Percentiles rank a stretch among this genome's conserved stretches.
Conservation (phyloP, 2,113 vertebrate species). For the Syrrhaptes paradoxus region DNA sequence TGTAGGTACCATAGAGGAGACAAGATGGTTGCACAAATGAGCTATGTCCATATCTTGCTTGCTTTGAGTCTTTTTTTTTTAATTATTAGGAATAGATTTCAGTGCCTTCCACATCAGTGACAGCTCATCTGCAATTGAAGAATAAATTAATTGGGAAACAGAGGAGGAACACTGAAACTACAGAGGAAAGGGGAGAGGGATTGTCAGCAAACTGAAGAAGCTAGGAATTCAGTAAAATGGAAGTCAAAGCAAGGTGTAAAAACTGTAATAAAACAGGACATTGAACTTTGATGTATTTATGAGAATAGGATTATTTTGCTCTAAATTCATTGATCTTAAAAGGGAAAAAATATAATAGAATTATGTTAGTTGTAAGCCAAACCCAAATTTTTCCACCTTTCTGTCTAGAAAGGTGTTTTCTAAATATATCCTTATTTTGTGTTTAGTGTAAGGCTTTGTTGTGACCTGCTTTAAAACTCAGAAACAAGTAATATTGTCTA, state of each 20-base stretch:
- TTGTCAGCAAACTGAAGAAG: neutral
- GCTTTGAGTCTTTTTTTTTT: neutral
- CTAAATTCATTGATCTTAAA: neutral
- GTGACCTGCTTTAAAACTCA: neutral
- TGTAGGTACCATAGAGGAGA: neutral
- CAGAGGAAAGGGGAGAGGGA: neutral
- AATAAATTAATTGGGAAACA: neutral
- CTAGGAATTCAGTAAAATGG: neutral
- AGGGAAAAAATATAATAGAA: neutral
- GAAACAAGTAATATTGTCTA: neutral
- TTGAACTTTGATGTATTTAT: neutral
- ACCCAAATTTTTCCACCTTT: neutral
- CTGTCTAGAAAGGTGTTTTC: neutral
- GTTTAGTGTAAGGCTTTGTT: neutral
- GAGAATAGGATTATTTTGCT: neutral
- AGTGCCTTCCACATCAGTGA: neutral
- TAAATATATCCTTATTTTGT: neutral
- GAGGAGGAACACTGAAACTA: neutral
- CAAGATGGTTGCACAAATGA: neutral
- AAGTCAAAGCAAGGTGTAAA: neutral
- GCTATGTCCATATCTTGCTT: neutral
- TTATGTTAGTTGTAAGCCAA: neutral
- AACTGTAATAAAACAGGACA: neutral
- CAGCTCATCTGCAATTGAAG: neutral
- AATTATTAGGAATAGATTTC: neutral